Percentiles rank a stretch among this genome's conserved stretches.
phyloP scores from a whole-genome alignment of 2,797 vertebrate species.

The Bryconaethiops microstoma region DNA sequence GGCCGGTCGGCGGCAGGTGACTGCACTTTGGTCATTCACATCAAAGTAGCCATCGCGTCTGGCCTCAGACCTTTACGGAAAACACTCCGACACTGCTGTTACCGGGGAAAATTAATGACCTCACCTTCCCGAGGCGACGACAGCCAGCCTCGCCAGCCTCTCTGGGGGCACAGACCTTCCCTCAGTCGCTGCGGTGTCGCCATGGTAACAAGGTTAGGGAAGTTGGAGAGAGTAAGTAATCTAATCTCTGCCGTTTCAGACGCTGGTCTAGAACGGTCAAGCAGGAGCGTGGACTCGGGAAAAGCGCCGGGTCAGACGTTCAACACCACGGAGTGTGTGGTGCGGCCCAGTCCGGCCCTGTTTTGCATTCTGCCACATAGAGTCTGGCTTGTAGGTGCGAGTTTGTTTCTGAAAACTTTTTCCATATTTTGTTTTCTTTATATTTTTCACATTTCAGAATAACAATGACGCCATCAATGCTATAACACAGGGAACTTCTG shows the following conservation, averaged over 20 bases:
- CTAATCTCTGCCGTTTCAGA: constrained; percentile 77
- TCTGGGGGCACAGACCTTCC: constrained; percentile 57
- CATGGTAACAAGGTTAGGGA: constrained; percentile 80
- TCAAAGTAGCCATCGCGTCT: constrained; percentile 35
- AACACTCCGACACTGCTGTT: constrained; percentile 43
- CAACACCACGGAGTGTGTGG: no score
- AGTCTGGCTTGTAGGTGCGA: no score
- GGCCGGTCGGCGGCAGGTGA: constrained; percentile 21
- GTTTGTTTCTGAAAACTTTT: no score
- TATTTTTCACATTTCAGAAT: no score
- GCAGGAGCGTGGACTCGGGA: constrained; percentile 29
- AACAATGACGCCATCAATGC: no score
- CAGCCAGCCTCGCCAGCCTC: constrained; percentile 58
- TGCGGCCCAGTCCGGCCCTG: no score
- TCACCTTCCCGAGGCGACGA: constrained; percentile 59
- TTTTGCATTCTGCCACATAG: no score
- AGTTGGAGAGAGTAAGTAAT: constrained; percentile 78
- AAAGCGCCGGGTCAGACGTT: constrained; percentile 20
- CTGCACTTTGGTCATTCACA: constrained; percentile 37
- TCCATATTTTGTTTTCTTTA: no score
- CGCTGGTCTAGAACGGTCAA: constrained; percentile 40
- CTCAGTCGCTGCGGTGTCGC: constrained; percentile 67
- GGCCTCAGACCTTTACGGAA: constrained; percentile 37
- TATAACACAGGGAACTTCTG: background rate
- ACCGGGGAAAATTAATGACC: constrained; percentile 59